Conservation (phyloP, 1,140 invertebrate genomes). For the Archivesica marissinica region DNA sequence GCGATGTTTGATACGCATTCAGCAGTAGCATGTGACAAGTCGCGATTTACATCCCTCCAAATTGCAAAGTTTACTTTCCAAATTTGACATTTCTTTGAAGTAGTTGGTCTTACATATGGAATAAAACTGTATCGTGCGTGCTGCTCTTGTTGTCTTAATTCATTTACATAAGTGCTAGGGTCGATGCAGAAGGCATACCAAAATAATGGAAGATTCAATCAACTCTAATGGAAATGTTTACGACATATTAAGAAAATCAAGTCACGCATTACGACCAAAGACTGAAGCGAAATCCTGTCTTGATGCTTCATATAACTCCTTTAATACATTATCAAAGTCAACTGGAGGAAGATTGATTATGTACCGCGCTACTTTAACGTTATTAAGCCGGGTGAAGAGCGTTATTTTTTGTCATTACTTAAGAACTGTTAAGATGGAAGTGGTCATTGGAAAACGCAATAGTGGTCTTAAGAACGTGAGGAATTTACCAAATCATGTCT, state of each 20-base stretch:
- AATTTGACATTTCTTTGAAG: slow-evolving; percentile 1
- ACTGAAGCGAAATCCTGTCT: slow-evolving; percentile 1
- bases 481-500: slow-evolving; percentile 19
- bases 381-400: slow-evolving; percentile 27
- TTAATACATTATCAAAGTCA: slow-evolving; percentile 51
- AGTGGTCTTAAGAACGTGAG: neutral
- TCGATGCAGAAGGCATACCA: neutral
- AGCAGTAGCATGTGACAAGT: neutral
- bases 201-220: slow-evolving; percentile 30
- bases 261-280: slow-evolving; percentile 47
- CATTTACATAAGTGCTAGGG: slow-evolving; percentile 2
- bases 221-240: slow-evolving; percentile 18
- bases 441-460: slow-evolving; percentile 33
- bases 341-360: slow-evolving; percentile 39
- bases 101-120: neutral
- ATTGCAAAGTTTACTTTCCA: slow-evolving; percentile 1
- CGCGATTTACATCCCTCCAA: neutral
- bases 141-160: neutral
- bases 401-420: slow-evolving; percentile 54
- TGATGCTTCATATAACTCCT: slow-evolving; percentile 13
- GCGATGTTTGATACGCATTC: neutral
- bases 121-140: slow-evolving; percentile 9
- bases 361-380: slow-evolving; percentile 25
- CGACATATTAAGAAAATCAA: slow-evolving; percentile 46
- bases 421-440: slow-evolving; percentile 18